Percentiles rank a stretch among this genome's conserved stretches.
Conservation (phyloP, 2,888 invertebrate genomes). For the Drosophila infuscata region DNA sequence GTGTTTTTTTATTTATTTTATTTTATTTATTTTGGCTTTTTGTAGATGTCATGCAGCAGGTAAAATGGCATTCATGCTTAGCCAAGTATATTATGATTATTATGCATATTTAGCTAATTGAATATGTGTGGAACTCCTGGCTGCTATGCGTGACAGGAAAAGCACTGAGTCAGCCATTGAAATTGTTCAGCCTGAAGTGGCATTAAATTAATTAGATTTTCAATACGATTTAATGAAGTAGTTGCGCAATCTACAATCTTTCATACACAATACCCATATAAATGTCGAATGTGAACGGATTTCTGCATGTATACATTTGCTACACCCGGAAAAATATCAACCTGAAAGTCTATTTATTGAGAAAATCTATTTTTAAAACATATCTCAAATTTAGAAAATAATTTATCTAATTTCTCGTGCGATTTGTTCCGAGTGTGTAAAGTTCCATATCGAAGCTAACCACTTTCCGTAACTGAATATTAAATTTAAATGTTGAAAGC, state of each 20-base stretch:
- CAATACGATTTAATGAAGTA: not conserved
- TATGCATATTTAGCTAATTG: conserved; percentile 76
- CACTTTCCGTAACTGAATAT: not conserved
- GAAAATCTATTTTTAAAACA: too few relatives aligned
- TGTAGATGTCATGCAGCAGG: conserved; percentile 19
- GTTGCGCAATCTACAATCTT: not conserved
- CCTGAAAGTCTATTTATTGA: too few relatives aligned
- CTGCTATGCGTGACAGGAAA: conserved; percentile 32
- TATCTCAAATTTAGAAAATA: too few relatives aligned
- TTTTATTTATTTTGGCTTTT: not conserved
- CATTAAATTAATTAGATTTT: conserved; percentile 68
- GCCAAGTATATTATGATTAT: conserved; percentile 53
- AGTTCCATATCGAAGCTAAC: not conserved
- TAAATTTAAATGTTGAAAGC: conserved; percentile 4
- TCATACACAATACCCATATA: not conserved
- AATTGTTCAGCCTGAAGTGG: conserved; percentile 42
- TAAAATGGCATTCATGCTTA: conserved; percentile 52
- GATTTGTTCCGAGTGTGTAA: not conserved
- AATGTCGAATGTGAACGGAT: not conserved
- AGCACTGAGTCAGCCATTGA: not conserved
- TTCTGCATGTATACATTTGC: not conserved
- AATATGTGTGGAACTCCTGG: conserved; percentile 52
- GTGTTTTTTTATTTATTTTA: not conserved
- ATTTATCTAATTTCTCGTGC: not conserved
- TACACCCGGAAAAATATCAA: not conserved